phyloP scores from a whole-genome alignment of 2,113 vertebrate species.

The Embiotoca jacksoni region DNA sequence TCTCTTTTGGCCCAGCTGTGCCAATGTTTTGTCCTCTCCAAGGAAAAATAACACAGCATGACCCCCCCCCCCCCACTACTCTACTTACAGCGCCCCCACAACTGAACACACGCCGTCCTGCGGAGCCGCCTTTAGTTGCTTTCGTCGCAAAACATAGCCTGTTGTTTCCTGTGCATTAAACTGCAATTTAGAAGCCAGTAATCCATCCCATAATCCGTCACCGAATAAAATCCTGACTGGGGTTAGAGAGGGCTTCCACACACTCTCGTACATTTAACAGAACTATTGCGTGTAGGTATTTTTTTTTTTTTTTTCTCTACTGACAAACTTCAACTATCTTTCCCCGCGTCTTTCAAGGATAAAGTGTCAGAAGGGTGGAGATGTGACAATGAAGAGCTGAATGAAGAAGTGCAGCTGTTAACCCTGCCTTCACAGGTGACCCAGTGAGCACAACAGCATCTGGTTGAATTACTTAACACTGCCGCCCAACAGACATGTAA shows the following conservation, averaged over 20 bases:
- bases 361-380: constrained; percentile 20
- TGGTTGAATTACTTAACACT: constrained; percentile 87
- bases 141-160: constrained; percentile 53
- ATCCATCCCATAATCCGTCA: constrained; percentile 83
- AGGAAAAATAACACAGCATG: constrained; percentile 51
- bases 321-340: background rate
- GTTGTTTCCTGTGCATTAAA: constrained; percentile 78
- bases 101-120: constrained; percentile 31
- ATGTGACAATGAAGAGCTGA: constrained; percentile 25
- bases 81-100: constrained; percentile 43
- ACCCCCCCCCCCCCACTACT: constrained; percentile 23
- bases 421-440: constrained; percentile 79
- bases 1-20: constrained; percentile 51
- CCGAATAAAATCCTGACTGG: constrained; percentile 73
- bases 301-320: background rate
- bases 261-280: constrained; percentile 4
- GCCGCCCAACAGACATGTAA: constrained; percentile 85
- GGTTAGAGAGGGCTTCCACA: constrained; percentile 41
- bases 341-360: background rate
- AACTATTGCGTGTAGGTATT: background rate
- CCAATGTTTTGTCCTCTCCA: constrained; percentile 40
- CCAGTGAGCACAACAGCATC: constrained; percentile 81
- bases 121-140: constrained; percentile 27
- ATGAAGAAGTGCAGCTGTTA: constrained; percentile 44
- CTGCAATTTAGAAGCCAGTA: constrained; percentile 83